A percentile compares a stretch with the other conserved stretches of the same genome.
Evolutionary conservation across 2,113 vertebrate genomes (phyloP).

Genomic region (Neogale vison): DNA sequence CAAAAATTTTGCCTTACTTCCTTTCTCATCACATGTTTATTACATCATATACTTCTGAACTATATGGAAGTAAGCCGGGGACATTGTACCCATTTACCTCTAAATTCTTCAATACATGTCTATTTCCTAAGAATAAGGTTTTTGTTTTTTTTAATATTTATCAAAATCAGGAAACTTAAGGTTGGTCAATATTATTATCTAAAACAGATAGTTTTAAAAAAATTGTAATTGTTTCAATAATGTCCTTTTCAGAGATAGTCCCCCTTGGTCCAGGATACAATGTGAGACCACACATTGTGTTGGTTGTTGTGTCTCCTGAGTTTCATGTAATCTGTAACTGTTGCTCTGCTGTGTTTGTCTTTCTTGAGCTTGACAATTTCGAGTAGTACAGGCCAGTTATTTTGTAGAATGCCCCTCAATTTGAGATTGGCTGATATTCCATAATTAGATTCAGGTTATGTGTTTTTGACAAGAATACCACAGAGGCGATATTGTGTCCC

Average conservation of each 20-base stretch:
- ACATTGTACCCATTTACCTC: neutral
- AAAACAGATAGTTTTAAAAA: neutral
- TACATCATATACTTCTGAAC: neutral
- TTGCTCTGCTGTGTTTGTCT: neutral
- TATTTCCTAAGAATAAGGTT: neutral
- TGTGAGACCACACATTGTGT: neutral
- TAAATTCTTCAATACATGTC: neutral
- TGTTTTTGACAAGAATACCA: neutral
- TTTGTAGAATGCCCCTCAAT: neutral
- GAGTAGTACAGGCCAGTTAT: neutral
- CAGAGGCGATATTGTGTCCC: neutral
- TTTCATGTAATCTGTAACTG: neutral
- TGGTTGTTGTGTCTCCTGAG: neutral
- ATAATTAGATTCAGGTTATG: slow-evolving; percentile 12
- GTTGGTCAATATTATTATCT: neutral
- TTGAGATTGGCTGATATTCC: neutral
- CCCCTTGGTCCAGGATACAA: neutral
- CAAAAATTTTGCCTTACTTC: neutral
- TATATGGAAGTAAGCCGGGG: neutral
- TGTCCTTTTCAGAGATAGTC: neutral
- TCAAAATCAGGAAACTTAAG: neutral
- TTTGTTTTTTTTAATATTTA: neutral
- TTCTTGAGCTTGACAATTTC: slow-evolving; percentile 42
- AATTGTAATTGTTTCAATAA: neutral
- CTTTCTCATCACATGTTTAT: neutral